A percentile compares a stretch with the other conserved stretches of the same genome.
Evolutionary conservation across 2,797 vertebrate genomes (phyloP).

Genomic region (Acrossocheilus wenchowensis): DNA sequence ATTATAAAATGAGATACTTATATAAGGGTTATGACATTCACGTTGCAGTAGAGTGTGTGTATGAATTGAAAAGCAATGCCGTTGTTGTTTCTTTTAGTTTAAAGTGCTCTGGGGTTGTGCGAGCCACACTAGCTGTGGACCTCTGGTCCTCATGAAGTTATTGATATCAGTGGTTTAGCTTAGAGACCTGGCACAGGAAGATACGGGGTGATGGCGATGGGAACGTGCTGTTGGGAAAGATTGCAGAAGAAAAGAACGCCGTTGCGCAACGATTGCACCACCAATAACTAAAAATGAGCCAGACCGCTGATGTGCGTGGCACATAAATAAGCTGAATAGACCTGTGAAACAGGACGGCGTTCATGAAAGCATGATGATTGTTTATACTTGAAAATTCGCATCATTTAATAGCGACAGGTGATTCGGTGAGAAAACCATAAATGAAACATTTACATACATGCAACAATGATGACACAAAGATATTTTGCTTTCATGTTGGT

Average conservation of each 20-base stretch:
- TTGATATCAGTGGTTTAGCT: slow-evolving; percentile 31
- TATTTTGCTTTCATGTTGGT: not conserved
- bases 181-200: slow-evolving; percentile 13
- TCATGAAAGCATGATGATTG: not conserved
- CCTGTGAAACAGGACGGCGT: not conserved
- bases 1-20: slow-evolving; percentile 41
- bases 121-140: not conserved
- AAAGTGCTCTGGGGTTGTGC: slow-evolving; percentile 10
- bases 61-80: slow-evolving; percentile 14
- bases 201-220: slow-evolving; percentile 13
- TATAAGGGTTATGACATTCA: slow-evolving; percentile 31
- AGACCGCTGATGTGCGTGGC: not conserved
- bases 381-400: not conserved
- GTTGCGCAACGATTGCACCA: slow-evolving; percentile 29
- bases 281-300: slow-evolving; percentile 26
- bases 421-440: slow-evolving; percentile 4
- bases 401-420: slow-evolving; percentile 23
- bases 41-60: not conserved
- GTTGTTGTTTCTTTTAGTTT: slow-evolving; percentile 20
- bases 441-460: not conserved
- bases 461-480: not conserved
- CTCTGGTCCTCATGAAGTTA: not conserved
- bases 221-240: slow-evolving; percentile 35
- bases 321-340: slow-evolving; percentile 19
- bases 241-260: not conserved